Evolutionary conservation across 2,888 invertebrate genomes (phyloP).

Genomic region (Blomia tropicalis): DNA sequence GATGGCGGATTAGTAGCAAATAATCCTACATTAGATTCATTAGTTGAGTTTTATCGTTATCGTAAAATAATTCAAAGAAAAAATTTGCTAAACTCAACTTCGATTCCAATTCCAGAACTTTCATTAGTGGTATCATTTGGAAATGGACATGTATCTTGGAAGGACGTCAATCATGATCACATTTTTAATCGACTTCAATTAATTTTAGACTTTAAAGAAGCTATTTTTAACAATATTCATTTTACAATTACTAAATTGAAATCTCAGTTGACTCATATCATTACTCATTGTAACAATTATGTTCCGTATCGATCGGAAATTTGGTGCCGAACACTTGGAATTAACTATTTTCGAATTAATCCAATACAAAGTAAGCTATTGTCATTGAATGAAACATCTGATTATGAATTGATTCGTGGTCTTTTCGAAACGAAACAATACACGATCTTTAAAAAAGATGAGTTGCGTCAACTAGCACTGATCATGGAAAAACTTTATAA

Average conservation of each 20-base stretch:
- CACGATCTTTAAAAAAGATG: conserved; percentile 49
- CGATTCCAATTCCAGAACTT: too few species aligned
- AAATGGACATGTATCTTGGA: conserved; percentile 42
- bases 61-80: not conserved
- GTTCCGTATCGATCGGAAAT: not conserved
- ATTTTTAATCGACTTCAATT: not conserved
- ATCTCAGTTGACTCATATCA: not conserved
- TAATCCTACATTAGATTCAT: conserved; percentile 84
- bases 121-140: conserved; percentile 63
- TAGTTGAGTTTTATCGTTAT: conserved; percentile 82
- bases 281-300: conserved; percentile 3
- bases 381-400: conserved; percentile 70
- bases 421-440: conserved; percentile 73
- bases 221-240: too few species aligned
- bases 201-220: not conserved
- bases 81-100: not conserved
- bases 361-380: conserved; percentile 71
- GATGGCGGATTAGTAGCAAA: conserved; percentile 87
- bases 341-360: conserved; percentile 62
- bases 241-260: not conserved
- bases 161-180: conserved; percentile 34
- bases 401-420: conserved; percentile 64
- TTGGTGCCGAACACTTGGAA: conserved; percentile 41
- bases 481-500: too few species aligned
- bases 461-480: not conserved